These are phyloP conservation scores for Cryptocephalus primarius DNA, from an alignment of 2,888 invertebrate genomes.

Conservation along the genomic window DNA sequence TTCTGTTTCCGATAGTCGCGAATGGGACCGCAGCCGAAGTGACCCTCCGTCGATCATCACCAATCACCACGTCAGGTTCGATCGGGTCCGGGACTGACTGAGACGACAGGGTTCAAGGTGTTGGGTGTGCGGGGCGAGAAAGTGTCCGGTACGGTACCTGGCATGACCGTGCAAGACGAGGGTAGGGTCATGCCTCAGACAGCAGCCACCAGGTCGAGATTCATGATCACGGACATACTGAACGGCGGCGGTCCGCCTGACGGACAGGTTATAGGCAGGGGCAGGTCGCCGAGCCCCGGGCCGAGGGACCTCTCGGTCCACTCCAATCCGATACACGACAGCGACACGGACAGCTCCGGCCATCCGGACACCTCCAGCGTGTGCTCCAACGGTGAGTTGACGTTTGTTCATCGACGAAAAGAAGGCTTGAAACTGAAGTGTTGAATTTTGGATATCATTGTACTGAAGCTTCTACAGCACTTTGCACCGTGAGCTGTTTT, in stretches of 20 bases:
- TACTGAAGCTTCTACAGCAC: too few relatives aligned
- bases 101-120: conserved; percentile 25
- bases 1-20: too few relatives aligned
- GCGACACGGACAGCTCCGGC: conserved; percentile 43
- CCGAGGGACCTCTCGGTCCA: conserved; percentile 45
- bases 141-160: conserved; percentile 34
- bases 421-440: not conserved
- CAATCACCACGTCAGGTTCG: not conserved
- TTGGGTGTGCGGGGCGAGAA: conserved; percentile 31
- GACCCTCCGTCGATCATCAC: not conserved
- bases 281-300: conserved; percentile 41
- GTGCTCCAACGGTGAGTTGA: conserved; percentile 45
- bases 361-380: conserved; percentile 44
- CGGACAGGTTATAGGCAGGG: conserved; percentile 41
- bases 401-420: too few relatives aligned
- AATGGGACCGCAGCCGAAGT: conserved; percentile 2
- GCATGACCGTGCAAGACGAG: conserved; percentile 41
- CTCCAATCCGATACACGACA: conserved; percentile 37
- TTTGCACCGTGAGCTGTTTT: too few relatives aligned
- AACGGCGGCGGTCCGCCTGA: conserved; percentile 46
- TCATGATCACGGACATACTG: conserved; percentile 85
- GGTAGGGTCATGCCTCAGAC: conserved; percentile 36
- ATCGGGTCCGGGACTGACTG: conserved; percentile 1
- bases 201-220: conserved; percentile 58
- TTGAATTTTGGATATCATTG: too few relatives aligned